Base-by-base conservation (phyloP, 2,888 invertebrate species). In the Trichogramma evanescens region DNA sequence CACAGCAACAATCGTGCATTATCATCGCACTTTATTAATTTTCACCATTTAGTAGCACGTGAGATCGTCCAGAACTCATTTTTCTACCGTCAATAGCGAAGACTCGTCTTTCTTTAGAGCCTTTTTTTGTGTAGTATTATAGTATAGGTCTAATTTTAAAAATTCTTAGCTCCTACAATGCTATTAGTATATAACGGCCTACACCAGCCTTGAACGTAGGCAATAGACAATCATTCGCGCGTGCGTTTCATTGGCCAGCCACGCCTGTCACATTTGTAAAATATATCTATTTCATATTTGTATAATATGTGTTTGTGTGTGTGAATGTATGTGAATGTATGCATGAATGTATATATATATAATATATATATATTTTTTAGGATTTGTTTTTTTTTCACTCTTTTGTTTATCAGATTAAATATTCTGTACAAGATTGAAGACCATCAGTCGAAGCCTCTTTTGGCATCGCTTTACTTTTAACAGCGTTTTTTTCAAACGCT, bases 261-360 rank as follows among this genome's bases (percentile, higher is more conserved):
- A 67, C 26, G 69, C 67, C 66, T 45, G 61, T 69, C 69, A 68
- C 70, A 66, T 68, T 70, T 71, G 72, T 73, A 72, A 72, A 73
- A 73, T 74, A 73, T 72, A 71, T 68, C 61, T 68, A 64, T 38
- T 54, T 45, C 45, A 54, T 39, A 51, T 51, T 40, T 51, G 41
- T 51, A 51, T 51, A 26, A 43, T 63, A 63, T 63, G 61, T 26
- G 26, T 26, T 26, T 26, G 26, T 26, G 26, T 26, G 26, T 26
- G 26, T 26, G 26, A 26, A 26, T 26, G 26, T 26, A 26, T 26
- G 26, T 26, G 26, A 26, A 26, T 26, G 26, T 26, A 26, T 26
- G 26, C 26, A 26, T 66, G 52, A 65, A 64, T 65, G 54, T 62
- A 61, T 59, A 61, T 64, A 60, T 63, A 59, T 62, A 62, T 67